phyloP scores from a whole-genome alignment of 35 echinoderm and acorn worm species.

The Strongylocentrotus purpuratus region DNA sequence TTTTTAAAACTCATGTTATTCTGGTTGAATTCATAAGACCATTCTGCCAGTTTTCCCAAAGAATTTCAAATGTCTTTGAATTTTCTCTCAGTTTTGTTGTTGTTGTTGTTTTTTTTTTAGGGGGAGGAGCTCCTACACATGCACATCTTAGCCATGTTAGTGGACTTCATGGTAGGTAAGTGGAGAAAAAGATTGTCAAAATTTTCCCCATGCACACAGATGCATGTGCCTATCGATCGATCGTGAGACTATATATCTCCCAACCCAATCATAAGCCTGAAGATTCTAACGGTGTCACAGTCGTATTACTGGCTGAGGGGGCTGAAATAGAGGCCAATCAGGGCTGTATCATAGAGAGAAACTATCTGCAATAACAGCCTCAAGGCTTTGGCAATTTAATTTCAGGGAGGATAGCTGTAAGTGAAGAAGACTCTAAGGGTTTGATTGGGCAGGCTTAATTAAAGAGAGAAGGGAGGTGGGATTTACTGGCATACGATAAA shows the following conservation, averaged over 20 bases:
- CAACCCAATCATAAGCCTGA: not conserved
- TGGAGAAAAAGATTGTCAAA: no score
- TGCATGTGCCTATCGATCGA: no score
- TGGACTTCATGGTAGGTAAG: no score
- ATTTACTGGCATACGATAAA: not conserved
- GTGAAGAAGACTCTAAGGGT: conserved; percentile 9
- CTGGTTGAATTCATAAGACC: not conserved
- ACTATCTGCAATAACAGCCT: not conserved
- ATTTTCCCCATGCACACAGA: no score
- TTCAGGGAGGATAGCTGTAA: not conserved
- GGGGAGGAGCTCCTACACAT: no score
- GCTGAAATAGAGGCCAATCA: conserved; percentile 3
- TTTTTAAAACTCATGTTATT: not conserved
- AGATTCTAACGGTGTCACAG: not conserved
- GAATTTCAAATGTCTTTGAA: no score
- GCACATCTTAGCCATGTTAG: no score
- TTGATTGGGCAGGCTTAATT: conserved; percentile 11
- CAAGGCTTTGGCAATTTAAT: conserved; percentile 3
- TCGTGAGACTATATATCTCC: no score
- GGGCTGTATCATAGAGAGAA: not conserved
- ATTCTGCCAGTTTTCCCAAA: not conserved
- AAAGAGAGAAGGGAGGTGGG: not conserved
- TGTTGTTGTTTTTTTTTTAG: not conserved
- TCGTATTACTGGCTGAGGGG: not conserved
- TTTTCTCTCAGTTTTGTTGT: not conserved